phyloP scores from a whole-genome alignment of 2,888 invertebrate genomes.

The Nomada flava region DNA sequence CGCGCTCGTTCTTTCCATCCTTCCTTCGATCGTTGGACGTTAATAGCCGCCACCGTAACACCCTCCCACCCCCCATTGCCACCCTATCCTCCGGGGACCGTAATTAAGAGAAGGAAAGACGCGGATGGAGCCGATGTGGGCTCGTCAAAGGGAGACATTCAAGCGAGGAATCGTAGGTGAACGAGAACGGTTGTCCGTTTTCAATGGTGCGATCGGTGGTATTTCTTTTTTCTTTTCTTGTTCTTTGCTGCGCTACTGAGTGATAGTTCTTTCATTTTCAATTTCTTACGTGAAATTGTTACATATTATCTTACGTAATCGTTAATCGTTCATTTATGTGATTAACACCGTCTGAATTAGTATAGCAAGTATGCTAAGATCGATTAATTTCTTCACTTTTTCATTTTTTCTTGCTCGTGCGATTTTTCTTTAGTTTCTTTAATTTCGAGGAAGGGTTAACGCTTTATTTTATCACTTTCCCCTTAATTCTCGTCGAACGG shows the following conservation, averaged over 20 bases:
- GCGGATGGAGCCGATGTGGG: conserved; percentile 45
- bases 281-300: neutral
- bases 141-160: conserved; percentile 53
- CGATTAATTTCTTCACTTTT: too few species aligned
- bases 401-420: too few species aligned
- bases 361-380: too few species aligned
- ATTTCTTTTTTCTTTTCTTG: neutral
- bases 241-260: neutral
- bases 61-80: conserved; percentile 36
- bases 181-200: conserved; percentile 26
- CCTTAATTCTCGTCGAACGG: too few species aligned
- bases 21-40: conserved; percentile 69
- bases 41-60: conserved; percentile 68
- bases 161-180: conserved; percentile 30
- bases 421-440: too few species aligned
- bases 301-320: too few species aligned
- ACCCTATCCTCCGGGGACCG: conserved; percentile 52
- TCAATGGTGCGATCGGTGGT: conserved; percentile 21
- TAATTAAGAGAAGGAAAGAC: conserved; percentile 72
- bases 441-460: too few species aligned
- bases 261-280: neutral
- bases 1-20: conserved; percentile 54
- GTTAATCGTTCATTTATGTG: too few species aligned
- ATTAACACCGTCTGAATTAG: too few species aligned
- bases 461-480: too few species aligned